Conservation (phyloP, 2,888 invertebrate species). For the Rhagophthalmus giganteus region DNA sequence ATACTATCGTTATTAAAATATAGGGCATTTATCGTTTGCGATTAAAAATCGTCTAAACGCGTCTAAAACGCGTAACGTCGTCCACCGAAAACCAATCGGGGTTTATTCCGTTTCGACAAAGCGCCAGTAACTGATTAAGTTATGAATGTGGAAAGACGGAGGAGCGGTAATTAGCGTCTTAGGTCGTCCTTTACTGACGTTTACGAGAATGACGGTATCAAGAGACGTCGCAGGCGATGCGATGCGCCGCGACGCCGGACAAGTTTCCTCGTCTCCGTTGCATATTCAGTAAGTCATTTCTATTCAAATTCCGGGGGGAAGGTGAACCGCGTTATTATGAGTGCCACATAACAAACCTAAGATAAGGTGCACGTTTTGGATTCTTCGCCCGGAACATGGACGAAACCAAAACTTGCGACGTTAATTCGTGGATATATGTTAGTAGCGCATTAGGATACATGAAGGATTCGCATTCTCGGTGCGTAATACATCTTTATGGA, state of each 20-base stretch:
- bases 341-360: slow-evolving; percentile 8
- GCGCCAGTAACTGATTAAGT: slow-evolving; percentile 13
- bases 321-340: slow-evolving; percentile 17
- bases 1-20: no score
- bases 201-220: slow-evolving; percentile 28
- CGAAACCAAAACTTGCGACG: slow-evolving; percentile 5
- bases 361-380: neutral
- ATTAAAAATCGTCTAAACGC: no score
- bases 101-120: no score
- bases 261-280: slow-evolving; percentile 39
- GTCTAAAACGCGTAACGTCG: no score
- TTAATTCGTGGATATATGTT: slow-evolving; percentile 8
- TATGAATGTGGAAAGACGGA: slow-evolving; percentile 19
- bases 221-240: slow-evolving; percentile 27
- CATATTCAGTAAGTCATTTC: slow-evolving; percentile 48
- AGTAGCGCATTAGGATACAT: slow-evolving; percentile 22
- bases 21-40: no score
- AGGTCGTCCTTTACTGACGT: slow-evolving; percentile 28
- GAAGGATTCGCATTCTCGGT: slow-evolving; percentile 40
- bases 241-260: slow-evolving; percentile 36
- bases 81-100: no score
- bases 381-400: neutral
- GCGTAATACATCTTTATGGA: slow-evolving; percentile 43
- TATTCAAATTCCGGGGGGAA: slow-evolving; percentile 41
- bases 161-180: slow-evolving; percentile 27